phyloP scores from a whole-genome alignment of 2,113 vertebrate species.

The Serilophus lunatus region DNA sequence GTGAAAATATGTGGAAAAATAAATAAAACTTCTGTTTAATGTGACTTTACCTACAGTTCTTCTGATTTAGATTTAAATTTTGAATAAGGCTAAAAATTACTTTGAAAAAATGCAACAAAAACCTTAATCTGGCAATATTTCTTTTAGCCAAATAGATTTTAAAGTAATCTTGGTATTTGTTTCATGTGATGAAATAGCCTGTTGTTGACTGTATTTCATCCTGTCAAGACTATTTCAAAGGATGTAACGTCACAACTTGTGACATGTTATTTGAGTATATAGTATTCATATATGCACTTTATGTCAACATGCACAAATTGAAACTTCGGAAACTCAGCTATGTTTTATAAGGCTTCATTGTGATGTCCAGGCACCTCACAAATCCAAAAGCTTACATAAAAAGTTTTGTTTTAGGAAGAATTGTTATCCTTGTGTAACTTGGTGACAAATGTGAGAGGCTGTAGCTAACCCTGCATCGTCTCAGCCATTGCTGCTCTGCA shows the following conservation, averaged over 20 bases:
- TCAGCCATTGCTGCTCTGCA: fast-evolving
- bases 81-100: neutral
- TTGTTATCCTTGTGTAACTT: neutral
- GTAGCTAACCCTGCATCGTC: fast-evolving
- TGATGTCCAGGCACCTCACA: neutral
- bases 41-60: neutral
- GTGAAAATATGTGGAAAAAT: neutral
- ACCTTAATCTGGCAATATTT: neutral
- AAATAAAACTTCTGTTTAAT: neutral
- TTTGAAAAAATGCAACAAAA: neutral
- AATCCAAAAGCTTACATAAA: neutral
- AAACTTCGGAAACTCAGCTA: neutral
- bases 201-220: neutral
- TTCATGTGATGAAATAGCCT: neutral
- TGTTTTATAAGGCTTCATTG: neutral
- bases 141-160: neutral
- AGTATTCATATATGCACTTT: neutral
- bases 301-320: neutral
- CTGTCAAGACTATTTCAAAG: neutral
- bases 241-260: neutral
- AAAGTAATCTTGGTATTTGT: neutral
- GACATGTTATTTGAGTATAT: neutral
- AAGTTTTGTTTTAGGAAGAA: neutral
- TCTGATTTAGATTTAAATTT: neutral
- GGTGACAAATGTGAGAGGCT: neutral